Evolutionary conservation across 1,140 invertebrate genomes (phyloP).

Genomic region (Portunus trituberculatus): DNA sequence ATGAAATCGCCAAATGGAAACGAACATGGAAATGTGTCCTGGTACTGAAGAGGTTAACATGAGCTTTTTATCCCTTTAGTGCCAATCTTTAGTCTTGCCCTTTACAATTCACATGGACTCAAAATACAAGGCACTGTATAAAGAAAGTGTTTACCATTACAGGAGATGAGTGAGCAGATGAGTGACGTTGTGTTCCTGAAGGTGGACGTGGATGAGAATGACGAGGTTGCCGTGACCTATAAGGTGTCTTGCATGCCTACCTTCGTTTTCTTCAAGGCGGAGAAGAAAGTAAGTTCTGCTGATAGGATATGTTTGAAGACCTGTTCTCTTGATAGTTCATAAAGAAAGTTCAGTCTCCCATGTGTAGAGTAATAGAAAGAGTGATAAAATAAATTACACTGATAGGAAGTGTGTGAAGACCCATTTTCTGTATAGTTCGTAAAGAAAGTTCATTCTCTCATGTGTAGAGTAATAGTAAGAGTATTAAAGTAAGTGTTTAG

Average conservation of each 20-base stretch:
- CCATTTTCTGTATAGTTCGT: not conserved
- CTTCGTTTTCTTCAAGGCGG: slow-evolving; percentile 93
- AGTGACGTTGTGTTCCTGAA: slow-evolving; percentile 84
- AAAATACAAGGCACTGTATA: too few species aligned
- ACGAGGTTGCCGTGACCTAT: slow-evolving; percentile 90
- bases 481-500: too few species aligned
- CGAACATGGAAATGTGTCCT: too few species aligned
- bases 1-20: too few species aligned
- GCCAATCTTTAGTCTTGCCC: too few species aligned
- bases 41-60: too few species aligned
- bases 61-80: too few species aligned
- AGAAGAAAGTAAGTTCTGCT: slow-evolving; percentile 82
- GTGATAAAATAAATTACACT: not conserved
- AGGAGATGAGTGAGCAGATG: slow-evolving; percentile 83
- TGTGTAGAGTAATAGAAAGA: too few species aligned
- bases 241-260: slow-evolving; percentile 95
- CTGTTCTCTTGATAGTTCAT: not conserved
- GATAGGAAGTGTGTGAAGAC: too few species aligned
- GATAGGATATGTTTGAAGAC: not conserved
- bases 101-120: too few species aligned
- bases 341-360: not conserved
- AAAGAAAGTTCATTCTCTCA: not conserved
- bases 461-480: too few species aligned
- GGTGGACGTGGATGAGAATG: slow-evolving; percentile 93
- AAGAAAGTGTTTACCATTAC: slow-evolving; percentile 79